Percentiles rank a stretch among this genome's conserved stretches.
Conservation (phyloP, 2,888 invertebrate species). For the Nomada goodeniana region DNA sequence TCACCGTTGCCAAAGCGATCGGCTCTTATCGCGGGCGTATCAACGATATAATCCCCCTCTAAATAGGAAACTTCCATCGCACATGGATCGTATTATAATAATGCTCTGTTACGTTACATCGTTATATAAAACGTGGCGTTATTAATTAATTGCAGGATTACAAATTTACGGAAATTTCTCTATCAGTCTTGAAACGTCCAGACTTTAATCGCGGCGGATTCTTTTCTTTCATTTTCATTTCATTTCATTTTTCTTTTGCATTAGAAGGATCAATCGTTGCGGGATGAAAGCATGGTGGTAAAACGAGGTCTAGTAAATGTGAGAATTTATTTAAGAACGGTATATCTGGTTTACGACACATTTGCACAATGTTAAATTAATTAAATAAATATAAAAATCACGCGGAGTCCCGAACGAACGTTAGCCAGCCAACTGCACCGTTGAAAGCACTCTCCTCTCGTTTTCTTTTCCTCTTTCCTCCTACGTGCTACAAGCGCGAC, state of each 20-base stretch:
- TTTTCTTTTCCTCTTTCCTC: conserved; percentile 14
- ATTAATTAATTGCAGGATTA: neutral
- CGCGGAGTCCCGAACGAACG: conserved; percentile 61
- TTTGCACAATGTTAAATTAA: conserved; percentile 68
- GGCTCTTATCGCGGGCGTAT: neutral
- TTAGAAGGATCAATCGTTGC: too few species aligned
- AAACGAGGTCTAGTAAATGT: conserved; percentile 65
- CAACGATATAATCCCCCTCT: conserved; percentile 11
- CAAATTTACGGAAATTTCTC: neutral
- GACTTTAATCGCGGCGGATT: too few species aligned
- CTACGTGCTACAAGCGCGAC: conserved; percentile 31
- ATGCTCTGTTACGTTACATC: neutral
- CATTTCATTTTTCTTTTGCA: neutral
- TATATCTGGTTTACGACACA: conserved; percentile 62
- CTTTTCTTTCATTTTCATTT: too few species aligned
- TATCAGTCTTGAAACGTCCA: too few species aligned
- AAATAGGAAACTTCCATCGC: conserved; percentile 11
- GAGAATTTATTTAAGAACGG: conserved; percentile 74
- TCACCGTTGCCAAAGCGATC: neutral
- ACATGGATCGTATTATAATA: neutral
- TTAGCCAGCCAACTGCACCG: conserved; percentile 65
- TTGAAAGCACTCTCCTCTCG: conserved; percentile 57
- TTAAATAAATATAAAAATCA: conserved; percentile 76
- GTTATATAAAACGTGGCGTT: too few species aligned
- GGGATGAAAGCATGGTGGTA: neutral